Conservation (phyloP, 2,113 vertebrate genomes). For the Tragelaphus strepsiceros region DNA sequence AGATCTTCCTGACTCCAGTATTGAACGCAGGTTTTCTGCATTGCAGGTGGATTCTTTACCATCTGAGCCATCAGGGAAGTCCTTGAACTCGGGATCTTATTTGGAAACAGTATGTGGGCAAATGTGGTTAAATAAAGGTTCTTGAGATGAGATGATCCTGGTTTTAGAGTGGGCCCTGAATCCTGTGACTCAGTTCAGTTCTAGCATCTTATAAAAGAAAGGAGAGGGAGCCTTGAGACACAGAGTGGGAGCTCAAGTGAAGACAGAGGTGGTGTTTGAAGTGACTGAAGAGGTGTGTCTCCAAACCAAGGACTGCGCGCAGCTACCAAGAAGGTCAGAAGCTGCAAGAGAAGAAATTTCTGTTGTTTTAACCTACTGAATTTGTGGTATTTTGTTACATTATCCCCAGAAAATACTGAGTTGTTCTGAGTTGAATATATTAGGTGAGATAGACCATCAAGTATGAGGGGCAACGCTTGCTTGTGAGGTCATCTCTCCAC, state of each 20-base stretch:
- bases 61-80: background rate
- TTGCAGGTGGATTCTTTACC: background rate
- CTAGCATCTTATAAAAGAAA: background rate
- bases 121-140: background rate
- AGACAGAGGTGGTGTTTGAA: background rate
- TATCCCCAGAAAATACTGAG: background rate
- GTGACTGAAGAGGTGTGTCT: background rate
- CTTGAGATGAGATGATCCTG: background rate
- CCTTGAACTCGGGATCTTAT: background rate
- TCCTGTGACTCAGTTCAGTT: background rate
- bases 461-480: background rate
- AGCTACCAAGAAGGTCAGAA: background rate
- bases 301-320: fast-evolving
- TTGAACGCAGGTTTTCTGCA: background rate
- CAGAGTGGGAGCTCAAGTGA: background rate
- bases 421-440: background rate
- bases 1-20: background rate
- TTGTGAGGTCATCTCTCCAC: background rate
- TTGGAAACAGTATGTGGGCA: background rate
- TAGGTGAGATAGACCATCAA: background rate
- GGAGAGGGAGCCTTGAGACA: background rate
- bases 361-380: background rate
- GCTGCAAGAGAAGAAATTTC: background rate
- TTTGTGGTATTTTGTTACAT: background rate
- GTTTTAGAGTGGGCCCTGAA: background rate